phyloP scores from a whole-genome alignment of 2,113 vertebrate genomes.

The Suricata suricatta region DNA sequence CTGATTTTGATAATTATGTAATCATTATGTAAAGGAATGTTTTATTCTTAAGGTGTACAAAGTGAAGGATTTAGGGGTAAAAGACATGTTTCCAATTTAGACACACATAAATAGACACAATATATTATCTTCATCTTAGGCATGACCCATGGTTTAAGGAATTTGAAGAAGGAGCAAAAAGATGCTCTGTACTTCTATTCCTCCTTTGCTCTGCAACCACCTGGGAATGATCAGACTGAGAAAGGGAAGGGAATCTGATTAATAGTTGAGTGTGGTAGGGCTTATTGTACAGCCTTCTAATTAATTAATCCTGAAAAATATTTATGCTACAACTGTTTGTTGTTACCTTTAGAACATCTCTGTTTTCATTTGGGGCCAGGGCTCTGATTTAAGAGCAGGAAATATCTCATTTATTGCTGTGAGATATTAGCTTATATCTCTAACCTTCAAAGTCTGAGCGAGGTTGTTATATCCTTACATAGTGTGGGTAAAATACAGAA shows the following conservation, averaged over 20 bases:
- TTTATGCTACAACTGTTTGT: background rate
- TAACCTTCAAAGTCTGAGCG: background rate
- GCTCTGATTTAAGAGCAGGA: background rate
- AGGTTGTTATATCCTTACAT: background rate
- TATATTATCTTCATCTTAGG: background rate
- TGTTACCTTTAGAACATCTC: background rate
- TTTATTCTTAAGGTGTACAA: background rate
- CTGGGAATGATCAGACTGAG: background rate
- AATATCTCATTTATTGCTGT: background rate
- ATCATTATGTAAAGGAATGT: background rate
- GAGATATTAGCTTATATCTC: background rate
- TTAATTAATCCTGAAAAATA: background rate
- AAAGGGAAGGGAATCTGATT: background rate
- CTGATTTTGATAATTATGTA: background rate
- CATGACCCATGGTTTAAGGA: background rate
- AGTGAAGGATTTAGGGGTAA: background rate
- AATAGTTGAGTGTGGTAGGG: fast-evolving
- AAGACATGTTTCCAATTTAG: background rate
- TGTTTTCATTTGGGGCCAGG: background rate
- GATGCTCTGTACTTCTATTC: background rate
- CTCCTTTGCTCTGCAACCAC: background rate
- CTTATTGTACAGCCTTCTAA: background rate
- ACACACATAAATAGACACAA: background rate
- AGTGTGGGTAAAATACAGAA: background rate
- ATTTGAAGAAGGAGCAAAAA: background rate